Percentiles rank a stretch among this genome's conserved stretches.
These are phyloP conservation scores for Cyrtonyx montezumae DNA, from an alignment of 2,113 vertebrate genomes.

Conservation along the genomic window DNA sequence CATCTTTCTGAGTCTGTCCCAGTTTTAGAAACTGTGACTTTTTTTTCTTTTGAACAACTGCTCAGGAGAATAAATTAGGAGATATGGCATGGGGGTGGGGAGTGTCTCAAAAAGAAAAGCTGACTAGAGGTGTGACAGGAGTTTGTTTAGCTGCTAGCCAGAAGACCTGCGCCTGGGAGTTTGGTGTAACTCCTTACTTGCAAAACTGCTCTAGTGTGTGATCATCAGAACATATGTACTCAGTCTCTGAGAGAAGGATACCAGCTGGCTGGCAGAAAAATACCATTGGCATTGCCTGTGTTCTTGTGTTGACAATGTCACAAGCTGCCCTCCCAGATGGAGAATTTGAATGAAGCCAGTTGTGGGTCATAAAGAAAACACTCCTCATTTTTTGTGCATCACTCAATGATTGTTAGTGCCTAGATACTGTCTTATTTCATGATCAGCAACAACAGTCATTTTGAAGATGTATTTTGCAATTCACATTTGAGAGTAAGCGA, in stretches of 20 bases:
- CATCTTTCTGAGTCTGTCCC: constrained; percentile 33
- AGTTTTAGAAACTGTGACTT: constrained; percentile 57
- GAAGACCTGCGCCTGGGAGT: constrained; percentile 55
- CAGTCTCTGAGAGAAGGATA: constrained; percentile 64
- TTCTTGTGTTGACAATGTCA: constrained; percentile 79
- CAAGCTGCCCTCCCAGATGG: constrained; percentile 85
- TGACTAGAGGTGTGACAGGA: constrained; percentile 54
- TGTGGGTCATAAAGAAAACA: constrained; percentile 67
- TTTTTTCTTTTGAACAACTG: constrained; percentile 54
- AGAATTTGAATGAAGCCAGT: constrained; percentile 76
- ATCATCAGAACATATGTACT: constrained; percentile 77
- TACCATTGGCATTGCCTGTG: constrained; percentile 78
- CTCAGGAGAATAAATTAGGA: constrained; percentile 65
- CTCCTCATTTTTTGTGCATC: constrained; percentile 46
- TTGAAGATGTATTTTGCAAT: constrained; percentile 25
- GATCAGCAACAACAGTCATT: background rate
- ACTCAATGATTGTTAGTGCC: constrained; percentile 25
- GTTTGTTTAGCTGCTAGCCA: constrained; percentile 66
- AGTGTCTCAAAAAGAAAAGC: constrained; percentile 38
- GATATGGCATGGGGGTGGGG: background rate
- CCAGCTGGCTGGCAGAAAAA: constrained; percentile 83
- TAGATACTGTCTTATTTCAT: background rate
- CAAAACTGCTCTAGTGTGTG: constrained; percentile 70
- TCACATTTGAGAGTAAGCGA: background rate
- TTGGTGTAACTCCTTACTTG: constrained; percentile 56